A percentile compares a stretch with the other conserved stretches of the same genome.
phyloP scores from a whole-genome alignment of 2,888 invertebrate species.

The Linyphia triangularis region DNA sequence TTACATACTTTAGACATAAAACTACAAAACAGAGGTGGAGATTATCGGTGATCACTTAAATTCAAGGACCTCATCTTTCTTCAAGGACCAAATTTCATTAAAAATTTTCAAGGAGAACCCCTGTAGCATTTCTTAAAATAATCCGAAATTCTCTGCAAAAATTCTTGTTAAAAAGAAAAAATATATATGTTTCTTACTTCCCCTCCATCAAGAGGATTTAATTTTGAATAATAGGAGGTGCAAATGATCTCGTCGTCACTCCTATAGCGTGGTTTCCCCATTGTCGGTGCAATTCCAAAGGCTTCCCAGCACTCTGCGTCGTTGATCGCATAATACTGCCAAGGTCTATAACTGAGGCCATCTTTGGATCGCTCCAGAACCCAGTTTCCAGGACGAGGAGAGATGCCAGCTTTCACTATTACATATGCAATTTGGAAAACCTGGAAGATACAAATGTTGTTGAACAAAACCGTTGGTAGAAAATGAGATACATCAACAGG shows the following conservation, averaged over 20 bases:
- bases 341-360: constrained; percentile 87
- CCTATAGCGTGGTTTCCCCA: constrained; percentile 86
- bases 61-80: no score
- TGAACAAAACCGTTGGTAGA: no score
- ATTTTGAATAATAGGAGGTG: constrained; percentile 92
- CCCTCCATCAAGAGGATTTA: constrained; percentile 91
- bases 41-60: no score
- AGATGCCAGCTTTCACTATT: constrained; percentile 95
- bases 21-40: no score
- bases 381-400: constrained; percentile 97
- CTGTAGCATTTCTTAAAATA: no score
- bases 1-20: no score
- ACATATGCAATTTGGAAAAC: constrained; percentile 96
- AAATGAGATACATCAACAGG: no score
- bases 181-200: constrained; percentile 70
- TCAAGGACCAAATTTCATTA: no score
- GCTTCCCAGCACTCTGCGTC: constrained; percentile 87
- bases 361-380: constrained; percentile 91
- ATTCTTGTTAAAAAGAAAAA: no score
- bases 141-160: no score
- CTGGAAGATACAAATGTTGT: constrained; percentile 82
- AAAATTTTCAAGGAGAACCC: no score
- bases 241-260: constrained; percentile 93
- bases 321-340: constrained; percentile 95
- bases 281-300: constrained; percentile 85